These are phyloP conservation scores for Lepidocyrtinus sp. DNA, from an alignment of 2,888 invertebrate species.

Conservation along the genomic window DNA sequence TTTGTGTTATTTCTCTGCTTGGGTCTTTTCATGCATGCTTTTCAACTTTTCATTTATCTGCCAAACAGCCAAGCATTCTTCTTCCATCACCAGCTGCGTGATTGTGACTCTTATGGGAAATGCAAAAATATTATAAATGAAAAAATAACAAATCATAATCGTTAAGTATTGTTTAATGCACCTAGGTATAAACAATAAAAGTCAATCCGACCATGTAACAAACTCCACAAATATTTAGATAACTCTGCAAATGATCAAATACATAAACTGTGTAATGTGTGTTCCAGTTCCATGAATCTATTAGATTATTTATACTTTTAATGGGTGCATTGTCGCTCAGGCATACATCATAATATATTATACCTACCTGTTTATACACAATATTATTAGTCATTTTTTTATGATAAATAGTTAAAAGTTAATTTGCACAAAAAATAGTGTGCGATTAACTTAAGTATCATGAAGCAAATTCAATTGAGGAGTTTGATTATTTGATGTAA, in stretches of 20 bases:
- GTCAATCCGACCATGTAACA: not conserved
- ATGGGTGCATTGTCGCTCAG: not conserved
- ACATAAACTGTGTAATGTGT: too few relatives aligned
- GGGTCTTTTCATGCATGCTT: not conserved
- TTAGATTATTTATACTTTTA: not conserved
- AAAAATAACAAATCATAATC: not conserved
- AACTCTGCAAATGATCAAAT: not conserved
- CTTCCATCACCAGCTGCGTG: not conserved
- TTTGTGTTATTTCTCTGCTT: not conserved
- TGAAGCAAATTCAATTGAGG: too few relatives aligned
- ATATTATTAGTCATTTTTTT: too few relatives aligned
- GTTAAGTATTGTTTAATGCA: not conserved
- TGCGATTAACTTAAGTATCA: too few relatives aligned
- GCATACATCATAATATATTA: not conserved
- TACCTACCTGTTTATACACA: too few relatives aligned
- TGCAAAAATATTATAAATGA: not conserved
- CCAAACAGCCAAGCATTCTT: constrained; percentile 10
- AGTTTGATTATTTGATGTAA: not conserved
- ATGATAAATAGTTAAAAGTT: not conserved
- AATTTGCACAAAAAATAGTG: not conserved
- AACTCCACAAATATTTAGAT: not conserved
- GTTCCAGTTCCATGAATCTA: too few relatives aligned
- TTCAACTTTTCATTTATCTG: not conserved
- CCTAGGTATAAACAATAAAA: not conserved
- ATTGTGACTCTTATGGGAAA: not conserved